Percentiles rank a stretch among this genome's conserved stretches.
phyloP scores from a whole-genome alignment of 2,113 vertebrate genomes.

The Paradoxurus hermaphroditus region DNA sequence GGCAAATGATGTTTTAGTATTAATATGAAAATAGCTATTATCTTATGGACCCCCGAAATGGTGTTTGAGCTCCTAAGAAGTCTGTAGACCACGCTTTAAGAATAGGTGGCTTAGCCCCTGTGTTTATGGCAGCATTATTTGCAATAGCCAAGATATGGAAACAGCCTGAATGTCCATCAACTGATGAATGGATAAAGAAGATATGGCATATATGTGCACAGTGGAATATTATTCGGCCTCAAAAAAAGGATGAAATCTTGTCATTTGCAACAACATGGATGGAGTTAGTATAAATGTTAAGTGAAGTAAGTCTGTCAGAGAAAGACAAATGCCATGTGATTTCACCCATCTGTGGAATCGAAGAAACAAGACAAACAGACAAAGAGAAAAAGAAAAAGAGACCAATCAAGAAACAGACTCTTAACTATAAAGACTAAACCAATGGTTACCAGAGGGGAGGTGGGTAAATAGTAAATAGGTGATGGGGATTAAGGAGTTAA shows the following conservation, averaged over 20 bases:
- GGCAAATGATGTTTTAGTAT: constrained; percentile 16
- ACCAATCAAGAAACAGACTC: not conserved
- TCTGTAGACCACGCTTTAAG: not conserved
- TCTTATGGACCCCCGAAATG: not conserved
- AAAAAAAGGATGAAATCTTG: not conserved
- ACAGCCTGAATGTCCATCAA: not conserved
- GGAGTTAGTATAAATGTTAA: not conserved
- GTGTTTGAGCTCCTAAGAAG: not conserved
- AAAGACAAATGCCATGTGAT: not conserved
- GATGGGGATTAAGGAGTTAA: not conserved
- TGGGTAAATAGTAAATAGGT: not conserved
- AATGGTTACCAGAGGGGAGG: not conserved
- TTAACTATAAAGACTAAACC: not conserved
- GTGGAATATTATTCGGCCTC: not conserved
- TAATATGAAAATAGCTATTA: constrained; percentile 12
- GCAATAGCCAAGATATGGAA: not conserved
- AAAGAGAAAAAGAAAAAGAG: not conserved
- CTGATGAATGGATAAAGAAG: not conserved
- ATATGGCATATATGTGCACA: not conserved
- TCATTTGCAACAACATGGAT: not conserved
- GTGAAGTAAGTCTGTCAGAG: not conserved
- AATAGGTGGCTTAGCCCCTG: not conserved
- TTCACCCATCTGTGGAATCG: not conserved
- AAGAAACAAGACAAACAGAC: not conserved
- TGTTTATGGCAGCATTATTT: not conserved